phyloP scores from a whole-genome alignment of 2,888 invertebrate species.

The Melolontha melolontha region DNA sequence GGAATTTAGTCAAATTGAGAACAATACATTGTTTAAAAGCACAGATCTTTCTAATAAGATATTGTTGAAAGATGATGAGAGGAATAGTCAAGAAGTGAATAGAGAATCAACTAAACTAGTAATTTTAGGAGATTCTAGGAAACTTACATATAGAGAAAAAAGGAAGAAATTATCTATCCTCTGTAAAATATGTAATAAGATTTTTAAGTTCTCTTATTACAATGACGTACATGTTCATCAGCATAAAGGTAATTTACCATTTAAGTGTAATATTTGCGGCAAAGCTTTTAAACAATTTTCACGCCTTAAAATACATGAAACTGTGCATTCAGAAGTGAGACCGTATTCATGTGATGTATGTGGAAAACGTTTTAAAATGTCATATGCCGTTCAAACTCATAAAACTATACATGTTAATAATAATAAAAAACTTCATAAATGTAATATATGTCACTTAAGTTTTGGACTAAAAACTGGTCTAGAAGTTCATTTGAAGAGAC shows the following conservation, averaged over 20 bases:
- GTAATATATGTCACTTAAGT: background rate
- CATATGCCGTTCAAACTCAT: background rate
- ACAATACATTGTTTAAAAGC: too few relatives aligned
- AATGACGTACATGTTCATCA: background rate
- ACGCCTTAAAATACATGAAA: background rate
- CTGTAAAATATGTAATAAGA: too few relatives aligned
- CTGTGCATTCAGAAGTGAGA: slow-evolving; percentile 6
- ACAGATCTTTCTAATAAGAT: too few relatives aligned
- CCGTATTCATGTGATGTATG: slow-evolving; percentile 16
- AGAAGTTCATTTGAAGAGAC: background rate
- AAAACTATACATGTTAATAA: slow-evolving; percentile 1
- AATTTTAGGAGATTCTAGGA: too few relatives aligned
- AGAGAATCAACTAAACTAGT: too few relatives aligned
- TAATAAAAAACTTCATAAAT: background rate
- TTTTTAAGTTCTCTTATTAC: background rate
- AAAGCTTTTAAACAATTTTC: background rate
- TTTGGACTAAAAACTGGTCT: background rate
- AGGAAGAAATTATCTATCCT: too few relatives aligned
- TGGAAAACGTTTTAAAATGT: too few relatives aligned
- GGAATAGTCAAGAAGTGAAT: too few relatives aligned
- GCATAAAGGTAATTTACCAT: background rate
- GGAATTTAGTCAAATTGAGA: too few relatives aligned
- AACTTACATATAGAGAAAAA: too few relatives aligned
- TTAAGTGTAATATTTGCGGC: background rate
- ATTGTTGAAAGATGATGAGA: too few relatives aligned